These are phyloP conservation scores for Drosophila hamatofila DNA, from an alignment of 2,888 invertebrate genomes.

Conservation along the genomic window DNA sequence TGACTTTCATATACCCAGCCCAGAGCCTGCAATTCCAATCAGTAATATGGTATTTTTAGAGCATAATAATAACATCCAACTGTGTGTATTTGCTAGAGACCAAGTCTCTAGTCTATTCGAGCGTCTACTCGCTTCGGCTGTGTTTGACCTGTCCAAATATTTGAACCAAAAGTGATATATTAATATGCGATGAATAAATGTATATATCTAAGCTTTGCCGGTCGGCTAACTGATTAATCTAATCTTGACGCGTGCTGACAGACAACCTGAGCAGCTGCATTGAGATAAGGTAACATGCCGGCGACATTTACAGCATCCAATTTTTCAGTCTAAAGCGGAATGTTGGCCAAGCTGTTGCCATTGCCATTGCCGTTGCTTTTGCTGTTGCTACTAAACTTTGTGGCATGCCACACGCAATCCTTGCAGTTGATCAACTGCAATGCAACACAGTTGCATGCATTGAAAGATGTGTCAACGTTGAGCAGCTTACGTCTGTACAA, in stretches of 20 bases:
- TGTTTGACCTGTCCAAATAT: slow-evolving; percentile 33
- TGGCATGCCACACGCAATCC: slow-evolving; percentile 14
- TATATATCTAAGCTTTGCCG: slow-evolving; percentile 53
- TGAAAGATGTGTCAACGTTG: slow-evolving; percentile 41
- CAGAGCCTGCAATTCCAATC: too few relatives aligned
- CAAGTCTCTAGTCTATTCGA: neutral
- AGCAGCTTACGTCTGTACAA: slow-evolving; percentile 67
- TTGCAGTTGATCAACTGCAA: slow-evolving; percentile 65
- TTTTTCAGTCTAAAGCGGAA: slow-evolving; percentile 46
- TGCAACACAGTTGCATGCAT: slow-evolving; percentile 36
- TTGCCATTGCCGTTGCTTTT: neutral
- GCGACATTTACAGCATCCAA: slow-evolving; percentile 28
- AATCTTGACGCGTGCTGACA: slow-evolving; percentile 72
- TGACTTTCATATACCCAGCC: too few relatives aligned
- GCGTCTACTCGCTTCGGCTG: slow-evolving; percentile 19
- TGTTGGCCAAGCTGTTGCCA: slow-evolving; percentile 28
- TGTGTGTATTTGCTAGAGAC: neutral
- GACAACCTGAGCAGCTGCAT: slow-evolving; percentile 62
- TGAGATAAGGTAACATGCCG: slow-evolving; percentile 58
- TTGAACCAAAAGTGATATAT: slow-evolving; percentile 13
- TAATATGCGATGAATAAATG: slow-evolving; percentile 21
- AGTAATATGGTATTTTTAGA: too few relatives aligned
- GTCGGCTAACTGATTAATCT: slow-evolving; percentile 61
- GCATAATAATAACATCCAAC: neutral
- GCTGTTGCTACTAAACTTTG: slow-evolving; percentile 2